phyloP scores from a whole-genome alignment of 2,797 vertebrate species.

The Ctenopoma kingsleyae region DNA sequence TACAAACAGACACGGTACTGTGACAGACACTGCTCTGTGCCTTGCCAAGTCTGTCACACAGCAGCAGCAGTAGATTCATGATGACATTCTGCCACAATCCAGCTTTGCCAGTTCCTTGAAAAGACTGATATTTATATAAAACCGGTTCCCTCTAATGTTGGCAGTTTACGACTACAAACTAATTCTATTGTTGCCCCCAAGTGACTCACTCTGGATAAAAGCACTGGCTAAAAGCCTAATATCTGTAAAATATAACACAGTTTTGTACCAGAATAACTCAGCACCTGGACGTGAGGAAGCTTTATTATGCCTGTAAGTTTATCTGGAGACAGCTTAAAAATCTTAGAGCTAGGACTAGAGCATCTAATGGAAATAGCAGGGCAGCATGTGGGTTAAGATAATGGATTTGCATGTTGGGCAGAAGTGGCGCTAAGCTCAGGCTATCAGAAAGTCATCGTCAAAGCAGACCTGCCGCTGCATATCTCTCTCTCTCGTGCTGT shows the following conservation, averaged over 20 bases:
- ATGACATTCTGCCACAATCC: constrained; percentile 27
- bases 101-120: constrained; percentile 24
- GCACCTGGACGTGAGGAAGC: constrained; percentile 47
- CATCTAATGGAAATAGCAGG: constrained; percentile 72
- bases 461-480: constrained; percentile 50
- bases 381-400: constrained; percentile 62
- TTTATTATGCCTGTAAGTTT: constrained; percentile 48
- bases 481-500: constrained; percentile 36
- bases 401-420: constrained; percentile 71
- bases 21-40: constrained; percentile 46
- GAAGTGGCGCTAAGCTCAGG: constrained; percentile 60
- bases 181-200: constrained; percentile 34
- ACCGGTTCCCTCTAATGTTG: constrained; percentile 23
- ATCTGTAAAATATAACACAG: constrained; percentile 29
- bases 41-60: constrained; percentile 53
- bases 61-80: constrained; percentile 43
- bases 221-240: constrained; percentile 36
- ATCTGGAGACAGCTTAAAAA: constrained; percentile 49
- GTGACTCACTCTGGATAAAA: constrained; percentile 39
- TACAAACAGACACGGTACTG: constrained; percentile 58
- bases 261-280: constrained; percentile 38
- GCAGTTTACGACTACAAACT: constrained; percentile 44
- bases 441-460: constrained; percentile 66
- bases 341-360: constrained; percentile 45
- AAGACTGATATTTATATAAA: constrained; percentile 34